Evolutionary conservation across 30 jellyfish, hydroid and myxozoan species (phyloP), one percentile per base, ranked within the genome.

Genomic region (Aurelia aurita complex sp. Pacific): DNA sequence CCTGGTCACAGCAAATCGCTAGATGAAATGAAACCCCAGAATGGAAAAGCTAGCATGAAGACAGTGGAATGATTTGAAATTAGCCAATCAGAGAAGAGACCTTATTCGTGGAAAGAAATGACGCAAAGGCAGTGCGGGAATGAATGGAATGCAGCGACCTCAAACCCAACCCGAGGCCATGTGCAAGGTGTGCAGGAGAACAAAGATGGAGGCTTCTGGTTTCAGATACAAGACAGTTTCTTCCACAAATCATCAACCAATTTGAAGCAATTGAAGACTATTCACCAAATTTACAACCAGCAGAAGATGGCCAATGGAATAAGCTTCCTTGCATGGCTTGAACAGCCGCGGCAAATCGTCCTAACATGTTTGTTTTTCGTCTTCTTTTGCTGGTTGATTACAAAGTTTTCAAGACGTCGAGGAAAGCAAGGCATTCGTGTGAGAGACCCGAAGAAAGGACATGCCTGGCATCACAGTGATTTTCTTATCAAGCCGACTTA

Each of bases 391-490:
- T 88, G 95, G 84, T 16, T 89, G 61, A 82, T 94, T 46, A 94
- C 97, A 61, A 94, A 84, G 29, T 40, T 94, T 52, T 94, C 97
- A 19, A 91, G 89, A 11, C 52, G 97, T 13, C 19, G 61, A 14
- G 50, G 97, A 32, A 90, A 94, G 81, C 86, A 85, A 43, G 97
- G 94, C 29, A 72, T 94, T 40, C 75, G 97, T 10, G 97, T 94
- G 0, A 80, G 99, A 35, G 99, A 94, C 71, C 97, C 99, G 16
- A 77, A 95, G 64, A 91, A 94, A 81, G 99, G 99, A 60, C 99
- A 94, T 74, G 73, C 94, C 2, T 94, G 99, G 99, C 93, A 89
- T 18, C 99, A 94, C 89, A 85, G 94, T 40, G 99, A 94, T 86
- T 94, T 94, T 85, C 70, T 94, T 10, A 91, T 53, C 11, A 94